Evolutionary conservation across 2,113 vertebrate species (phyloP), one percentile per base, ranked within the genome.

Genomic region (Hemicordylus capensis): DNA sequence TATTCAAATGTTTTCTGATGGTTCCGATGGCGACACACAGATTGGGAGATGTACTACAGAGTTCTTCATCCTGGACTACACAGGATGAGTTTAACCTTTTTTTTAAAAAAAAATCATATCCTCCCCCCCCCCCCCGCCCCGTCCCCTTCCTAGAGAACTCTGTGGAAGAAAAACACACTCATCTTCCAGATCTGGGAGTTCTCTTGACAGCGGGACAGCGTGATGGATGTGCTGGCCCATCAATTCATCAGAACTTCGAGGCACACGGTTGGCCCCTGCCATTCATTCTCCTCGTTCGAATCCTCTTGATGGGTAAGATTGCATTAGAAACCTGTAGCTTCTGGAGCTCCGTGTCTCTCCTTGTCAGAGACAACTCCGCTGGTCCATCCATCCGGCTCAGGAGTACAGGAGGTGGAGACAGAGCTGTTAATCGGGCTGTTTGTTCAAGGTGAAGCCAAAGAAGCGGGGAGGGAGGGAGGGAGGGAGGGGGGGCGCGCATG

Each of bases 161-260:
- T 8, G 11, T 74, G 44, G 88, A 90, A 91, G 89, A 80, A 90
- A 90, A 94, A 87, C 84, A 92, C 84, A 73, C 89, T 89, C 84
- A 28, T 93, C 92, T 93, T 92, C 79, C 89, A 69, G 88, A 88
- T 73, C 0, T 76, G 84, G 87, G 90, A 87, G 76, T 76, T 91
- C 81, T 93, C 75, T 73, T 89, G 92, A 93, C 89, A 94, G 89
- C 83, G 80, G 84, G 87, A 67, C 48, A 63, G 81, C 12, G 76
- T 94, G 93, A 95, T 93, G 87, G 92, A 95, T 92, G 92, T 76
- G 81, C 76, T 66, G 84, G 88, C 84, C 90, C 81, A 91, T 89
- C 89, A 22, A 92, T 93, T 90, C 91, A 93, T 93, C 93, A 89
- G 81, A 85, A 86, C 88, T 89, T 93, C 88, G 90, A 93, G 81